Percentiles rank a stretch among this genome's conserved stretches.
These are phyloP conservation scores for Linurgus olivaceus DNA, from an alignment of 2,797 vertebrate genomes.

Conservation along the genomic window DNA sequence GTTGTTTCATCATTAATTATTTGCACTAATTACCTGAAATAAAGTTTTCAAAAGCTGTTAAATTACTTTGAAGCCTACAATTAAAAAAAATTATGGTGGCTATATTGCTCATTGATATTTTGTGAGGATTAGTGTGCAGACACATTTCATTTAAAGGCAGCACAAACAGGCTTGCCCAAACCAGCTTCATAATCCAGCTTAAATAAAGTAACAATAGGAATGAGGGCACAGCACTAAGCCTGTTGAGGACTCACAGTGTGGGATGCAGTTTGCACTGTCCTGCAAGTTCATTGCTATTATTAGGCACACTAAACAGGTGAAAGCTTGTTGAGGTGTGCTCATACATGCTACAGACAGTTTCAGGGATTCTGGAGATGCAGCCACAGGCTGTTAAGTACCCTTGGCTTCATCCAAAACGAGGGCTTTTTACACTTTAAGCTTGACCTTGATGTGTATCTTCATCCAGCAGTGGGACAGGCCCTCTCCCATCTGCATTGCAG, in stretches of 20 bases:
- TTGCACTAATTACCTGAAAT: slow-evolving; percentile 46
- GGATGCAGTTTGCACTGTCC: background rate
- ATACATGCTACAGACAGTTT: background rate
- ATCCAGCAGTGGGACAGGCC: background rate
- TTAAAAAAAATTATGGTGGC: background rate
- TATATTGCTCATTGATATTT: slow-evolving; percentile 11
- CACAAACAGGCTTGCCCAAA: slow-evolving; percentile 36
- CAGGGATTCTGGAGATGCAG: background rate
- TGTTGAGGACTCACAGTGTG: background rate
- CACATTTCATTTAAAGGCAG: slow-evolving; percentile 23
- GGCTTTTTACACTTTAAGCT: background rate
- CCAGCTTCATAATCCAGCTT: slow-evolving; percentile 42
- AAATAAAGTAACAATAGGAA: slow-evolving; percentile 49
- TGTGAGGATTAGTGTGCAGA: background rate
- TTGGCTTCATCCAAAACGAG: background rate
- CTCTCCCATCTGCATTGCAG: background rate
- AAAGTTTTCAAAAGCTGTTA: slow-evolving; percentile 29
- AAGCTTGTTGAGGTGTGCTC: background rate
- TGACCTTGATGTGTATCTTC: background rate
- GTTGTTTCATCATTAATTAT: slow-evolving; percentile 14
- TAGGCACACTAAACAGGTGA: background rate
- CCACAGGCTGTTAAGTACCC: background rate
- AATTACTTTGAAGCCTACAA: background rate
- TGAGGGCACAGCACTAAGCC: background rate
- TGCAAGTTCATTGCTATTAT: slow-evolving; percentile 9